Evolutionary conservation across 1,140 invertebrate species (phyloP), one percentile per base, ranked within the genome.

Genomic region (Chionoecetes opilio): DNA sequence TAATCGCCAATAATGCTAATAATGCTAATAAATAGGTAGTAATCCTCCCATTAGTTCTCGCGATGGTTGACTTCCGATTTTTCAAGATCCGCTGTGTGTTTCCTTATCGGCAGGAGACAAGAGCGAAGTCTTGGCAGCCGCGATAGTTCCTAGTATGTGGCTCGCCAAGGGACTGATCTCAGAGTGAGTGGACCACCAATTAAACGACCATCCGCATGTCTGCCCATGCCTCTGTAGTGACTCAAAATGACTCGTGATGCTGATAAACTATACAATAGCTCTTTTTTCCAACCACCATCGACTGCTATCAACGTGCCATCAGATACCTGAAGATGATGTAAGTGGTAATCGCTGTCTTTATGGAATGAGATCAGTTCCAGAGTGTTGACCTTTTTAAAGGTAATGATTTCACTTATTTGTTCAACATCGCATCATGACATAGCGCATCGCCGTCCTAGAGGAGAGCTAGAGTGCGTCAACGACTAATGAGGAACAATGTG

Each of bases 41-140:
- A 75, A 75, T 75, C 63, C 63, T n/a, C 63, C 63, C 63, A 75
- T 75, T 75, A 75, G 63, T 75, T n/a, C 63, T 75, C 63, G 63
- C 63, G 63, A 75, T 11, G 63, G 6, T 26, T 75, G 63, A 75
- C 63, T 75, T 75, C 53, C 63, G 63, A 75, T 75, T 75, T 26
- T 75, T 75, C 63, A 75, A 75, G 63, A 26, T 17, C 6, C 63
- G 63, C 63, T 53, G 63, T 2, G 63, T n/a, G 0, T 75, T 75
- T 26, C 26, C 63, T 75, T 75, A 75, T 75, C 63, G n/a, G 21
- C 21, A n/a, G 63, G 63, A 26, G 21, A 75, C 63, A n/a, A 5
- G 6, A n/a, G 63, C n/a, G n/a, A 75, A 5, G 21, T 75, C n/a
- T 75, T 21, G 2, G 63, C n/a, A n/a, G 63, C 0, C 21, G 63